phyloP scores from a whole-genome alignment of 2,888 invertebrate species.

The Isoperla grammatica region DNA sequence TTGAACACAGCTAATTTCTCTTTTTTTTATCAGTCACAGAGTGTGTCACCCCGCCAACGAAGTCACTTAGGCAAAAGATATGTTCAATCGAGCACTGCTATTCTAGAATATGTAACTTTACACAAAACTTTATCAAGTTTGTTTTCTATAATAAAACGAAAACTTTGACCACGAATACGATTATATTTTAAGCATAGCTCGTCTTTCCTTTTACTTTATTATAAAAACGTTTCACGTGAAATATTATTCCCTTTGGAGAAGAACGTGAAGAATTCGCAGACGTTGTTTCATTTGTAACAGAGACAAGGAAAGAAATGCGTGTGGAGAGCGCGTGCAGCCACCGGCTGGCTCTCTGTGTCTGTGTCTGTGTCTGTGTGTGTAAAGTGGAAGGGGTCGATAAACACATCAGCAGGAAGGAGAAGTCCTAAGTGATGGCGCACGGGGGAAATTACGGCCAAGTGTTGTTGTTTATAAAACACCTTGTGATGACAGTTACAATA shows the following conservation, averaged over 20 bases:
- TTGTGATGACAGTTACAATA: constrained; percentile 19
- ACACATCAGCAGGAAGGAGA: constrained; percentile 15
- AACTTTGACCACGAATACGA: no score
- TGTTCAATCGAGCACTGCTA: no score
- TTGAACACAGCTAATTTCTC: no score
- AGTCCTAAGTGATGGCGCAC: constrained; percentile 17
- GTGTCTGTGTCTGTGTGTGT: not conserved
- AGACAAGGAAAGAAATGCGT: constrained; percentile 13
- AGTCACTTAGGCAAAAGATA: no score
- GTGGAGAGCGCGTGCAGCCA: not conserved
- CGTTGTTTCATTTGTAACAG: not conserved
- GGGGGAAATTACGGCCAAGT: constrained; percentile 18
- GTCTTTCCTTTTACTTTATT: no score
- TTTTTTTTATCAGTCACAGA: no score
- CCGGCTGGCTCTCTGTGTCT: no score
- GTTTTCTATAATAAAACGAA: no score
- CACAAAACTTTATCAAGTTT: no score
- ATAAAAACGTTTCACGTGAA: not conserved
- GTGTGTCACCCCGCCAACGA: no score
- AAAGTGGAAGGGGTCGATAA: constrained; percentile 10
- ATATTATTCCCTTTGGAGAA: constrained; percentile 3
- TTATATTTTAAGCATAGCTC: no score
- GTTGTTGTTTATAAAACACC: constrained; percentile 20
- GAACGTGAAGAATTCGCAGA: constrained; percentile 1
- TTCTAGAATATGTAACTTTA: no score